These are phyloP conservation scores for Dasypogon diadema DNA, from an alignment of 2,888 invertebrate species.

Conservation along the genomic window DNA sequence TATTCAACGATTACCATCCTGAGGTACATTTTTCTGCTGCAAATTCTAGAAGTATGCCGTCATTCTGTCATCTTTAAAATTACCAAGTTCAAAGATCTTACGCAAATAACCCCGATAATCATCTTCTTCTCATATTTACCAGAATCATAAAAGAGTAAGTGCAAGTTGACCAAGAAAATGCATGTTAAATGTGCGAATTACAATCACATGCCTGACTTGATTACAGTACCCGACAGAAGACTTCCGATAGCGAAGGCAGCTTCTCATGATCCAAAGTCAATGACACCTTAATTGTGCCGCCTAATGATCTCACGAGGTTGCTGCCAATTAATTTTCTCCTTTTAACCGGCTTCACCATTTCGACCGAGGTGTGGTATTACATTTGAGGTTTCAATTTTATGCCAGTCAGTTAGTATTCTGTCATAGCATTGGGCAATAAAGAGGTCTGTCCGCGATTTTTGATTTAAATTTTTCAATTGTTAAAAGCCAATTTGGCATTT, in stretches of 20 bases:
- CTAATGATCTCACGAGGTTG: constrained; percentile 46
- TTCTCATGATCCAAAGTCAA: constrained; percentile 51
- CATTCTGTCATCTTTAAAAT: background rate
- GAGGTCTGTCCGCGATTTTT: too few species aligned
- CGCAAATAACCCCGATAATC: background rate
- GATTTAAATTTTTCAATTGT: too few species aligned
- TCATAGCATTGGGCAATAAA: background rate
- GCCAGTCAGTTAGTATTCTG: constrained; percentile 2
- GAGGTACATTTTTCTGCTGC: too few species aligned
- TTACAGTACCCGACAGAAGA: background rate
- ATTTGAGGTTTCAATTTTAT: constrained; percentile 38
- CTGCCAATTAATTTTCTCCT: constrained; percentile 45
- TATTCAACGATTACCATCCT: too few species aligned
- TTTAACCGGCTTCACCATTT: constrained; percentile 15
- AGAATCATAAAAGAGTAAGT: background rate
- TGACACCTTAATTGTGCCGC: constrained; percentile 47
- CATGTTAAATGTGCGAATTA: background rate
- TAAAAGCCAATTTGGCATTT: too few species aligned
- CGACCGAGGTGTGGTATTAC: constrained; percentile 29
- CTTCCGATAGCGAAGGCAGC: background rate
- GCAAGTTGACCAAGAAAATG: constrained; percentile 2
- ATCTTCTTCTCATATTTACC: background rate
- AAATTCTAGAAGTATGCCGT: background rate
- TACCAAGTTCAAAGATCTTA: background rate
- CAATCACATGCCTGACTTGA: background rate